These are phyloP conservation scores for Macrophya annulata DNA, from an alignment of 2,888 invertebrate genomes.

Conservation along the genomic window DNA sequence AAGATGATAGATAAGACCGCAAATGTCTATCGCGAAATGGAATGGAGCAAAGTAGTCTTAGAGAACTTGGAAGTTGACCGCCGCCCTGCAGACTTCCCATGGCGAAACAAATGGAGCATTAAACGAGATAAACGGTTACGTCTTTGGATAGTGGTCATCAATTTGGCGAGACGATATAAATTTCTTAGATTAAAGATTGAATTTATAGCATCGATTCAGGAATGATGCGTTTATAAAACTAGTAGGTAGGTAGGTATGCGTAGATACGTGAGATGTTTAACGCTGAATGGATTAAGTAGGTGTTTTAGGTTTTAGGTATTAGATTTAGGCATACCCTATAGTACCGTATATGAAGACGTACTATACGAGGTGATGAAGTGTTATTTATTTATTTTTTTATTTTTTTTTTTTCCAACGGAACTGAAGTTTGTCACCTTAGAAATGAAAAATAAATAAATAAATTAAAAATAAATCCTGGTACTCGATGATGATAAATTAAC, in stretches of 20 bases:
- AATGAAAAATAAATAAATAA: too few relatives aligned
- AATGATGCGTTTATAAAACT: not conserved
- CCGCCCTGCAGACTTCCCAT: slow-evolving; percentile 59
- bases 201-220: not conserved
- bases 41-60: not conserved
- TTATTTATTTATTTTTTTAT: not conserved
- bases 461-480: not conserved
- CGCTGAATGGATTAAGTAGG: not conserved
- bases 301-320: not conserved
- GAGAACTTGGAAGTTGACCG: not conserved
- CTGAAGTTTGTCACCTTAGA: slow-evolving; percentile 30
- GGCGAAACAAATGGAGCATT: slow-evolving; percentile 70
- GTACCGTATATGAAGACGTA: not conserved
- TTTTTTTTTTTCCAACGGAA: not conserved
- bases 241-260: too few relatives aligned
- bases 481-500: slow-evolving; percentile 48
- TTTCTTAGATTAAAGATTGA: slow-evolving; percentile 5
- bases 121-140: slow-evolving; percentile 67
- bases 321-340: not conserved
- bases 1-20: slow-evolving; percentile 18
- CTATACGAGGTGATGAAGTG: not conserved
- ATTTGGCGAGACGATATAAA: slow-evolving; percentile 61
- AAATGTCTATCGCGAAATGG: not conserved
- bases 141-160: slow-evolving; percentile 68
- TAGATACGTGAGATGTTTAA: not conserved